phyloP scores from a whole-genome alignment of 92 coral and sea anemone genomes.

The Scolanthus callimorphus region DNA sequence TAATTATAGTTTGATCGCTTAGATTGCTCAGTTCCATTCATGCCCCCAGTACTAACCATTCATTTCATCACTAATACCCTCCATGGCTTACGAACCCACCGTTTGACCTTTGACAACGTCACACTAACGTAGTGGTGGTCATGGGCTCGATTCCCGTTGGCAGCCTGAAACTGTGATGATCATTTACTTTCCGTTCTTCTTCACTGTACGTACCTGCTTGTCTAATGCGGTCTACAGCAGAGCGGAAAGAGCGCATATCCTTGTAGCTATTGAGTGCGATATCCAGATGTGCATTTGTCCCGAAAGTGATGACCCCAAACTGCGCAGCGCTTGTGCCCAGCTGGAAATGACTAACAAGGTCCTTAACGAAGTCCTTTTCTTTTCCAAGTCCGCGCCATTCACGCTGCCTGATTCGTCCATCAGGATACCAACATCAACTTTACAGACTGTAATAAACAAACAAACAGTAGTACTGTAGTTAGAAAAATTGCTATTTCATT shows the following conservation, averaged over 20 bases:
- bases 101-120: no score
- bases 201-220: constrained; percentile 45
- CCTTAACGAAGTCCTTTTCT: constrained; percentile 63
- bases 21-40: no score
- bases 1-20: no score
- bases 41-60: no score
- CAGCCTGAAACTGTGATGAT: no score
- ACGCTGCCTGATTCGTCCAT: constrained; percentile 92
- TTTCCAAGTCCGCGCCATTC: constrained; percentile 30
- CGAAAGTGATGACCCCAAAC: constrained; percentile 64
- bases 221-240: constrained; percentile 27
- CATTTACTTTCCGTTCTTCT: no score
- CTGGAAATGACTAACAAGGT: constrained; percentile 53
- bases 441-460: constrained; percentile 48
- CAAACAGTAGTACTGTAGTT: no score
- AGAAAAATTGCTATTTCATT: no score
- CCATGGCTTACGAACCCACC: no score
- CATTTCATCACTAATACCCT: no score
- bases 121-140: no score
- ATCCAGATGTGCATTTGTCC: constrained; percentile 56
- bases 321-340: constrained; percentile 59
- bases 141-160: no score
- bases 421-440: constrained; percentile 72
- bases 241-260: constrained; percentile 16
- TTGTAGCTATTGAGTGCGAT: constrained; percentile 44